Conservation (phyloP, 2,113 vertebrate genomes). For the Sinocyclocheilus grahami region DNA sequence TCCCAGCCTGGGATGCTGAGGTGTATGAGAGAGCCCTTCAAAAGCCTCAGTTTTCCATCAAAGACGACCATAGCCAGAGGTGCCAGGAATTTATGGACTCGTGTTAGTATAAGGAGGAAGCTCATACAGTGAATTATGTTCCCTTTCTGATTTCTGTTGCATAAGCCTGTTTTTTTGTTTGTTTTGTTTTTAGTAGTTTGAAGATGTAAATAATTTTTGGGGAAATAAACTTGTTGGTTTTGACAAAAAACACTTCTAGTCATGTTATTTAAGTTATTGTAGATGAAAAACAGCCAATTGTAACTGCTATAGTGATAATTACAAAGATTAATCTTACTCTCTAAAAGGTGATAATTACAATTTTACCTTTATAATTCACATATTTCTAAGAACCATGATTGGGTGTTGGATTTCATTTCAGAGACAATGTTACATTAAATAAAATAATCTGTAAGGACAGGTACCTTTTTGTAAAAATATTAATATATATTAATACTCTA, state of each 20-base stretch:
- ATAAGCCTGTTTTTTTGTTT: neutral
- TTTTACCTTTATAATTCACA: neutral
- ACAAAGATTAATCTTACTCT: neutral
- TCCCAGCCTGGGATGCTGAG: slow-evolving; percentile 64
- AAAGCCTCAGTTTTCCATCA: slow-evolving; percentile 67
- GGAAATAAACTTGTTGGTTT: neutral
- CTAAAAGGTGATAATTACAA: neutral
- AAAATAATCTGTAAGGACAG: neutral
- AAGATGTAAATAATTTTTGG: neutral
- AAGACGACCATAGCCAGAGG: slow-evolving; percentile 63
- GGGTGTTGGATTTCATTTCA: neutral
- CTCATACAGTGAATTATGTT: slow-evolving; percentile 42
- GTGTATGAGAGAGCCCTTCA: slow-evolving; percentile 72
- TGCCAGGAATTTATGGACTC: slow-evolving; percentile 73
- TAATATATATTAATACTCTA: neutral
- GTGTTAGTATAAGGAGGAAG: slow-evolving; percentile 70
- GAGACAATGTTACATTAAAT: neutral
- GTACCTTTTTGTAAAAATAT: neutral
- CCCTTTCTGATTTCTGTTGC: neutral
- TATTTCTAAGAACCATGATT: neutral
- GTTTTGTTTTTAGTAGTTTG: neutral
- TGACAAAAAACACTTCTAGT: neutral
- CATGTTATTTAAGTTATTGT: neutral
- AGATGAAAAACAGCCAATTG: neutral
- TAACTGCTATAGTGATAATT: neutral